Conservation (phyloP, 2,888 invertebrate species). For the Chrysolina haemoptera region DNA sequence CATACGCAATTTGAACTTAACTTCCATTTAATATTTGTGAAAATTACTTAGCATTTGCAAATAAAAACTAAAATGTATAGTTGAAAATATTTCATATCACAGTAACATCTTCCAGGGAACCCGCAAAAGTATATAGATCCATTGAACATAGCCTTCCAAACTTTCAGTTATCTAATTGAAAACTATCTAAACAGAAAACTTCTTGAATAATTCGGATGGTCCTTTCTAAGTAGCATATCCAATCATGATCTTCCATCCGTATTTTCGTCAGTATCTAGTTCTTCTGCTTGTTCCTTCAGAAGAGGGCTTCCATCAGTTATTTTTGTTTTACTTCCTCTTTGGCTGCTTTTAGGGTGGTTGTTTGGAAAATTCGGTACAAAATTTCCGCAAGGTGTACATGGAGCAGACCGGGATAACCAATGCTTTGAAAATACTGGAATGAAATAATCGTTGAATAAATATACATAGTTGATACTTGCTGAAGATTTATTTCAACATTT, state of each 20-base stretch:
- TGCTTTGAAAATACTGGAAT: constrained; percentile 66
- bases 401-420: constrained; percentile 83
- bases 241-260: constrained; percentile 51
- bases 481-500: neutral
- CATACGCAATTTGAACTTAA: neutral
- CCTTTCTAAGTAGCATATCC: constrained; percentile 11
- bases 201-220: constrained; percentile 23
- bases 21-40: neutral
- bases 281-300: constrained; percentile 73
- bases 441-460: neutral
- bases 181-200: constrained; percentile 1
- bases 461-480: neutral
- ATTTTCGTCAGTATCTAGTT: constrained; percentile 66
- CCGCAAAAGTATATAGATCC: constrained; percentile 10
- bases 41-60: neutral
- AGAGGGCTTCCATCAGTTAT: constrained; percentile 77
- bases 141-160: neutral
- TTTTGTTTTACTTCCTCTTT: constrained; percentile 71
- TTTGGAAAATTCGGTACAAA: constrained; percentile 78
- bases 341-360: constrained; percentile 63
- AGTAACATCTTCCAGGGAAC: constrained; percentile 10
- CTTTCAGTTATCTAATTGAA: neutral
- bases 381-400: constrained; percentile 83
- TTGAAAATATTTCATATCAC: constrained; percentile 28
- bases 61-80: constrained; percentile 7